phyloP scores from a whole-genome alignment of 2,113 vertebrate species.

The Hymenochirus boettgeri region DNA sequence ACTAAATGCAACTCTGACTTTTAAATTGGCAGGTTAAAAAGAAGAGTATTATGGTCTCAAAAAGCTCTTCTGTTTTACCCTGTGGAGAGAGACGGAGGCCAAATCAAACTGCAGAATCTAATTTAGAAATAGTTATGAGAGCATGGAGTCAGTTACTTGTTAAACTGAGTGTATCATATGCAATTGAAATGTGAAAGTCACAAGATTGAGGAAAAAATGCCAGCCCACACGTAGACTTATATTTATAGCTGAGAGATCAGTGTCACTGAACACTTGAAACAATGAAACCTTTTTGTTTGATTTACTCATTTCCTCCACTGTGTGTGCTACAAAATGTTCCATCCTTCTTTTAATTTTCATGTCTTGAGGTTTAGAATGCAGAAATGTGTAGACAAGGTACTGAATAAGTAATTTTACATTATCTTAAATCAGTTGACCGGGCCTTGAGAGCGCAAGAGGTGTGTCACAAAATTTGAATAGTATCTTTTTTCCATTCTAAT shows the following conservation, averaged over 20 bases:
- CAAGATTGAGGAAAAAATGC: constrained; percentile 41
- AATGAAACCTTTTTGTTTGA: background rate
- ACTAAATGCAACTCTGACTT: constrained; percentile 50
- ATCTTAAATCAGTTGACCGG: no score
- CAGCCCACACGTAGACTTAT: background rate
- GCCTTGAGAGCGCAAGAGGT: no score
- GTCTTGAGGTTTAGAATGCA: no score
- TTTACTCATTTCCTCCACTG: background rate
- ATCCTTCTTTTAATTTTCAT: no score
- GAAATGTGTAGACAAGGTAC: no score
- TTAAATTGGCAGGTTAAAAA: constrained; percentile 55
- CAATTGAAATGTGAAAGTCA: constrained; percentile 51
- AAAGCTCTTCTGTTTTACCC: constrained; percentile 63
- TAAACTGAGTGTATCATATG: constrained; percentile 68
- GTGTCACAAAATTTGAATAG: no score
- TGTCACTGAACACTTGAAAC: constrained; percentile 22
- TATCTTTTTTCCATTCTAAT: no score
- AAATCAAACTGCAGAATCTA: constrained; percentile 73
- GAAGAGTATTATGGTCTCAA: constrained; percentile 55
- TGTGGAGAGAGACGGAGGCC: constrained; percentile 57
- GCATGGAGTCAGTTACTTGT: constrained; percentile 67
- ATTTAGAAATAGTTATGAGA: constrained; percentile 78
- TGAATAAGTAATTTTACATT: no score
- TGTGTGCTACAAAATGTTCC: no score
- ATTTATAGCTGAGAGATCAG: background rate